These are phyloP conservation scores for Calidris pygmaea DNA, from an alignment of 2,113 vertebrate genomes.

Conservation along the genomic window DNA sequence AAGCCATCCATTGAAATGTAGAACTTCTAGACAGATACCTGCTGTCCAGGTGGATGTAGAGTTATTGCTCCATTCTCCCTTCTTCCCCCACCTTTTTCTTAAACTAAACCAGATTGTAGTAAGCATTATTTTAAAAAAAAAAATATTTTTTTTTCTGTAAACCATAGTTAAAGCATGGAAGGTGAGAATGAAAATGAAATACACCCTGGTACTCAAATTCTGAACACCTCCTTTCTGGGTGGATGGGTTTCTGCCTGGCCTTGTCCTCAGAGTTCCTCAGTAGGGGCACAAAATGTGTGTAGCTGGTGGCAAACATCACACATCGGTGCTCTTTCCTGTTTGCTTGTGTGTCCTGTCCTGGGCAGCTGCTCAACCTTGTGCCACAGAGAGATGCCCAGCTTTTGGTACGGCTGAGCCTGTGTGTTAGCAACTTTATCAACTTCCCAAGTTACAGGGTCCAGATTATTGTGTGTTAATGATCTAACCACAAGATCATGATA, in stretches of 20 bases:
- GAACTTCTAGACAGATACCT: neutral
- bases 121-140: neutral
- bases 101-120: neutral
- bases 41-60: neutral
- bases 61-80: neutral
- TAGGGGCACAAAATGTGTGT: neutral
- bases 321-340: neutral
- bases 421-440: neutral
- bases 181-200: neutral
- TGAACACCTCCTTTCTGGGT: neutral
- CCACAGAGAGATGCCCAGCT: neutral
- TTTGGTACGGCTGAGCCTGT: neutral
- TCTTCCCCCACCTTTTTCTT: neutral
- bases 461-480: neutral
- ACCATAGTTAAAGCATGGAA: neutral
- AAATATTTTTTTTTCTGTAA: neutral
- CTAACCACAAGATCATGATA: neutral
- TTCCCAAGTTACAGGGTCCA: neutral
- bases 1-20: neutral
- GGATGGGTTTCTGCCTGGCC: neutral
- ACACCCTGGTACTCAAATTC: neutral
- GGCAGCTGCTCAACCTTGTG: neutral
- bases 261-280: neutral
- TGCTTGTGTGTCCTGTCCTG: neutral
- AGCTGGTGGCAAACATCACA: neutral